Conservation (phyloP, 2,888 invertebrate species). For the Drosophila nr. perissopoda region DNA sequence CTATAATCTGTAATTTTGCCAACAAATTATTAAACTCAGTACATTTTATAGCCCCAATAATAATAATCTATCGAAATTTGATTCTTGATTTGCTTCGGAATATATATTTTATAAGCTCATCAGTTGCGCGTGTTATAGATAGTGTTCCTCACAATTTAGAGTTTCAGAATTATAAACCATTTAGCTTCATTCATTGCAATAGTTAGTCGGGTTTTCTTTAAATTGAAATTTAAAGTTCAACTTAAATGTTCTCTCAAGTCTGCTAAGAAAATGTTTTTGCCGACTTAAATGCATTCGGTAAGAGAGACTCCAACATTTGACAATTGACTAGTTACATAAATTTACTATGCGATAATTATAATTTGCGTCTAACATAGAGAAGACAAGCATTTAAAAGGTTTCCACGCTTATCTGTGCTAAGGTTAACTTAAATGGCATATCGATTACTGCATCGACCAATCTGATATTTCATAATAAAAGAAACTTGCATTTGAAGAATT, state of each 20-base stretch:
- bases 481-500: slow-evolving; percentile 4
- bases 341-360: background rate
- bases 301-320: background rate
- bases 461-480: background rate
- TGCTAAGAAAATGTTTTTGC: background rate
- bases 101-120: background rate
- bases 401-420: background rate
- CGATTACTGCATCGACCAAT: slow-evolving; percentile 5
- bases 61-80: background rate
- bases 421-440: slow-evolving; percentile 17
- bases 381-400: background rate
- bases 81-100: background rate
- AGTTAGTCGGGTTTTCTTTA: background rate
- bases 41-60: background rate
- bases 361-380: background rate
- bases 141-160: background rate
- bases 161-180: background rate
- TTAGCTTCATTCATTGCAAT: background rate
- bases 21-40: background rate
- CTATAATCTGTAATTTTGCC: background rate
- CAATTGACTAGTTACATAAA: background rate
- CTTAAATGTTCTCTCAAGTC: background rate
- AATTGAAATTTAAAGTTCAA: background rate
- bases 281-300: background rate
- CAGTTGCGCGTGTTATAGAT: background rate